Base-by-base conservation (phyloP, 23 tunicate genomes). In the Styela clava region DNA sequence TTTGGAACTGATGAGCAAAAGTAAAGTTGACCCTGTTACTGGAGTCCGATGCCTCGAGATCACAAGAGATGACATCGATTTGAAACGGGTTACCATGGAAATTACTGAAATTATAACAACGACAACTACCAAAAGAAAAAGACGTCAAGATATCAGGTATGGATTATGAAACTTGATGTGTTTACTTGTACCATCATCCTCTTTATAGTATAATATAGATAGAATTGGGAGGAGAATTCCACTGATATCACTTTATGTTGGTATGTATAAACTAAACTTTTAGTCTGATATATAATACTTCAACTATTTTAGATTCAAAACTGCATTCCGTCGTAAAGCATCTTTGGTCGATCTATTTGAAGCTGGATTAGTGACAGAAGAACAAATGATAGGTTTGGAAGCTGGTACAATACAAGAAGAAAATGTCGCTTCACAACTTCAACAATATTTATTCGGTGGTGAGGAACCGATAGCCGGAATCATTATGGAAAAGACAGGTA, bases 401-500 rank as follows among this genome's bases (percentile, higher is more conserved):
- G 63, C 52, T 24, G 98, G 98, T 16, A 78, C 73, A 20, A 44
- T 94, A 19, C 69, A 81, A 30, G 89, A 88, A 63, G 73, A 83
- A 24, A 94, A 94, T 64, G 61, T 94, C 16, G 80, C 83, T 22
- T 78, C 69, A 7, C 98, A 94, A 62, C 85, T 94, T 27, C 82
- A 84, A 73, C 86, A 81, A 33, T 94, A 84, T 82, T 62, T 94
- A n/a, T 94, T 94, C 37, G 92, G 98, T 52, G 98, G 98, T n/a
- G 94, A 94, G 65, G 98, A 94, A 61, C 98, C 98, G 68, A 86
- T 94, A 7, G 81, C 86, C 37, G 98, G 98, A 34, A 85, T 94
- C 18, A 69, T 94, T 28, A 73, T 88, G 27, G 86, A 88, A 81
- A 86, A 85, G 1, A 79, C 94, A 33, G 98, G 97, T 89, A 68